Conservation (phyloP, 2,797 vertebrate species). For the Pangasius djambal region DNA sequence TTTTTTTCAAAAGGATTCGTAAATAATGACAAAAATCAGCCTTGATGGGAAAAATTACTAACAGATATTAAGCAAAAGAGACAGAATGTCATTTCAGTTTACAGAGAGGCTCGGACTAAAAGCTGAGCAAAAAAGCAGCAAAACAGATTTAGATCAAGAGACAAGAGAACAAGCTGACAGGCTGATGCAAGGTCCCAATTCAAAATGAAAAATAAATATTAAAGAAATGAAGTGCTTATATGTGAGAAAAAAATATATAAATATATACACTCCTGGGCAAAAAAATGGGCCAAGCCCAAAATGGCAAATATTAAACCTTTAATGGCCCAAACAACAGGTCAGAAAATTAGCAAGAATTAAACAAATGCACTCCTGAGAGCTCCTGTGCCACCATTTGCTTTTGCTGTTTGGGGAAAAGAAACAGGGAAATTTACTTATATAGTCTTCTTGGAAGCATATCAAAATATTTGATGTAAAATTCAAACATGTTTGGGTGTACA, state of each 20-base stretch:
- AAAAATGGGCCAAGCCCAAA: too few species aligned
- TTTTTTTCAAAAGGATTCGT: background rate
- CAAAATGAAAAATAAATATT: background rate
- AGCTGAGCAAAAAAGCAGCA: conserved; percentile 53
- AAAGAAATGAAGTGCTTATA: background rate
- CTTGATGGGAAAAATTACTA: conserved; percentile 60
- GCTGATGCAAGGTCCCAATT: conserved; percentile 56
- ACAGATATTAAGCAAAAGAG: conserved; percentile 69
- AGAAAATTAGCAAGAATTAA: too few species aligned
- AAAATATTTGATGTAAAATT: too few species aligned
- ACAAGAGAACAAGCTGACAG: conserved; percentile 52
- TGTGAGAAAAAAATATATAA: background rate
- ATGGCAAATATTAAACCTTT: too few species aligned
- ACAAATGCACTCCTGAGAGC: too few species aligned
- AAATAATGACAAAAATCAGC: conserved; percentile 49
- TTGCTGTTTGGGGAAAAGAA: too few species aligned
- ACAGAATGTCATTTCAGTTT: conserved; percentile 70
- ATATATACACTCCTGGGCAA: background rate
- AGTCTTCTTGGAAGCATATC: too few species aligned
- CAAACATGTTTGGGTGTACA: too few species aligned
- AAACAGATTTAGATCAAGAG: conserved; percentile 63
- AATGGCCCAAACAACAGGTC: too few species aligned
- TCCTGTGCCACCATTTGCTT: too few species aligned
- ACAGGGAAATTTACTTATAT: too few species aligned
- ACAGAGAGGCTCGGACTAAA: conserved; percentile 49